Evolutionary conservation across 2,888 invertebrate genomes (phyloP), one percentile per base, ranked within the genome.

Genomic region (Xanthia togata): DNA sequence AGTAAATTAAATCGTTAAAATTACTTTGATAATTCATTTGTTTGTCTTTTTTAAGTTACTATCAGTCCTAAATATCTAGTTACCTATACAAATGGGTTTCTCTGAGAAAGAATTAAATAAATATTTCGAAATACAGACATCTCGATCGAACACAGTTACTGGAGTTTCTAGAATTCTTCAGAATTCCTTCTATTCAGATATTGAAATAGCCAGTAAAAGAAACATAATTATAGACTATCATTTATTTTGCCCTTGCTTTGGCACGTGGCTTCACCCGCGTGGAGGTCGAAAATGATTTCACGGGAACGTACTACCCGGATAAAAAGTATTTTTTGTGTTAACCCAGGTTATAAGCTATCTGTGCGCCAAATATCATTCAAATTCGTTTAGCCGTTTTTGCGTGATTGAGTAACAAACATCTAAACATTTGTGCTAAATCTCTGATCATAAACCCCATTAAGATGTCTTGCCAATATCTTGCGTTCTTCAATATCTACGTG

Each of bases 151-250:
- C 3, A 53, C 50, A 50, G 4, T 9, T 67, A 31, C 14, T 77
- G 31, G 5, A 78, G 53, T 60, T 26, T 17, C 31, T 60, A 8
- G 35, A 60, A 69, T 78, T 64, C 57, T 59, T 20, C 4, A 41
- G n/a, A 23, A 50, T 26, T 50, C 3, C 4, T 60, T 78, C 8
- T 35, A 35, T 67, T 67, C 0, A 31, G 41, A 41, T 53, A 74
- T 59, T 68, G 41, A 68, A 35, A 67, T 12, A 53, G 8, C 53
- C 11, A 35, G 4, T 53, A 35, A 53, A 44, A 26, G 23, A 53
- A 4, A 12, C 17, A 44, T 12, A 9, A 11, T 79, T 41, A 31
- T 14, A 47, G 60, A 47, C 23, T 26, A 17, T 50, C 4, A 2
- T 65, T 47, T 35, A 41, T 75, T 53, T 57, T 31, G 17, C 8